A percentile compares a stretch with the other conserved stretches of the same genome.
Conservation (phyloP, 2,113 vertebrate species). For the Pogonocichla stellata region DNA sequence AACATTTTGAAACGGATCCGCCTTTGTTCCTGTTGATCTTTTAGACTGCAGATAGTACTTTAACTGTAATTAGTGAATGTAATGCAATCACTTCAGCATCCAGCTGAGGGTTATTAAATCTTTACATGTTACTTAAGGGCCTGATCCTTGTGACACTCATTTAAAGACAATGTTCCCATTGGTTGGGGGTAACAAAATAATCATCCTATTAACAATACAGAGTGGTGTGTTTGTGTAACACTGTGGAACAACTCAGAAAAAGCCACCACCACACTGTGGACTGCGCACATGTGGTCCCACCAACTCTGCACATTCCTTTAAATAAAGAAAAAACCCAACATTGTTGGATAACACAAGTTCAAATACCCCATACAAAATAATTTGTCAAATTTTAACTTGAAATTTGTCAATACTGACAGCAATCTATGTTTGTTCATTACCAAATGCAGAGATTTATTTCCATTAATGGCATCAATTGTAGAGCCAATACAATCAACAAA, state of each 20-base stretch:
- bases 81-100: slow-evolving; percentile 38
- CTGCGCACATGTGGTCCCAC: neutral
- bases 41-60: neutral
- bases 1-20: neutral
- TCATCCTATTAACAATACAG: neutral
- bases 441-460: slow-evolving; percentile 17
- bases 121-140: neutral
- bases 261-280: neutral
- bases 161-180: neutral
- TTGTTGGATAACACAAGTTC: neutral
- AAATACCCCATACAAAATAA: neutral
- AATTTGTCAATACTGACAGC: neutral
- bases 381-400: neutral
- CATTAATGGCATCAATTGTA: neutral
- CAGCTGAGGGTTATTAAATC: slow-evolving; percentile 6
- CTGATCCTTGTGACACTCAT: slow-evolving; percentile 10
- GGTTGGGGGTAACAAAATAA: neutral
- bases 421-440: neutral
- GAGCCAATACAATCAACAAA: slow-evolving; percentile 14
- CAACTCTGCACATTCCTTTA: neutral
- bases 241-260: neutral
- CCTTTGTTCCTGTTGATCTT: slow-evolving; percentile 40
- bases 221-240: neutral
- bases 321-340: neutral
- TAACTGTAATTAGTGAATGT: slow-evolving; percentile 8